A percentile compares a stretch with the other conserved stretches of the same genome.
phyloP scores from a whole-genome alignment of 92 coral and sea anemone genomes.

The Paramuricea clavata region DNA sequence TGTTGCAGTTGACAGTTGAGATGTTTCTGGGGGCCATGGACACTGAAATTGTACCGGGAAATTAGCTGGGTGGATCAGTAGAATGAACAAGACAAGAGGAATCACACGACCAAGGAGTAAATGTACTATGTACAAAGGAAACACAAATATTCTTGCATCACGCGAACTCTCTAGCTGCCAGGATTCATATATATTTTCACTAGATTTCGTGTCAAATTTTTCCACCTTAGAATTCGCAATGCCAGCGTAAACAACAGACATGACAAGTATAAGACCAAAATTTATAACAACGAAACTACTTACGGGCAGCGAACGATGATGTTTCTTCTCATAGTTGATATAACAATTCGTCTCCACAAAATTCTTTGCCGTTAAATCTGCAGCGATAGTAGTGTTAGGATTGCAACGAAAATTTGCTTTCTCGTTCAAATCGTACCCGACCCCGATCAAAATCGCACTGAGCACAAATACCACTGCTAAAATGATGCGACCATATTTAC shows the following conservation, averaged over 20 bases:
- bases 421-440: constrained; percentile 2
- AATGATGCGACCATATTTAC: neutral
- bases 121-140: constrained; percentile 1
- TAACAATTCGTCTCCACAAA: neutral
- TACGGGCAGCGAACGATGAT: neutral
- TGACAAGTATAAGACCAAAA: neutral
- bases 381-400: neutral
- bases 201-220: neutral
- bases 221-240: neutral
- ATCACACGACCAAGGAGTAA: neutral
- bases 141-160: neutral
- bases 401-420: constrained; percentile 1
- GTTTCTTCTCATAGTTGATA: neutral
- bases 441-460: neutral
- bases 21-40: neutral
- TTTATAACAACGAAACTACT: constrained; percentile 4
- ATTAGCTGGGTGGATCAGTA: neutral
- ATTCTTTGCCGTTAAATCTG: constrained; percentile 4
- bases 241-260: neutral
- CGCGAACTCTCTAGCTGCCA: neutral
- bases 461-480: neutral
- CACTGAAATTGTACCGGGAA: constrained; percentile 9
- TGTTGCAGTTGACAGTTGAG: neutral
- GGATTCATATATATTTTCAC: neutral
- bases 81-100: neutral